Evolutionary conservation across 2,797 vertebrate genomes (phyloP).

Genomic region (Microhierax caerulescens): DNA sequence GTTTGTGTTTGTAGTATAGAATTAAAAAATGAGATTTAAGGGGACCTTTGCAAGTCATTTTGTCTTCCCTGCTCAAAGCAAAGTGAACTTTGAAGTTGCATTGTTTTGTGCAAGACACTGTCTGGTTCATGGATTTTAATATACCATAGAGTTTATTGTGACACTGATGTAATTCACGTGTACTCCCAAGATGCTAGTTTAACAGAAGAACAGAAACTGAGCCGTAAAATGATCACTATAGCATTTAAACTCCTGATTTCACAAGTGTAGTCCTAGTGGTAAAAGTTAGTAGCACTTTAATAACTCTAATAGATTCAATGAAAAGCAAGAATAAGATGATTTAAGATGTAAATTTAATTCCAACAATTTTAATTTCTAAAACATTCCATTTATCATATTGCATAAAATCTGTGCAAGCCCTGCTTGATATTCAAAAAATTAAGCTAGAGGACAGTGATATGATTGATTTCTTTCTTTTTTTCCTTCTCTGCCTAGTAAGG

Average conservation of each 20-base stretch:
- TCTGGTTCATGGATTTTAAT: neutral
- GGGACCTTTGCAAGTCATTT: neutral
- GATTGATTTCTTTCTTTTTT: neutral
- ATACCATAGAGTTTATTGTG: neutral
- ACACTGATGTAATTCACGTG: neutral
- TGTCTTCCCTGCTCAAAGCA: neutral
- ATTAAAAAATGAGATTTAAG: neutral
- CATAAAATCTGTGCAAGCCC: neutral
- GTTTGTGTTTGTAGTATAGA: neutral
- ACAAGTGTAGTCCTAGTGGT: neutral
- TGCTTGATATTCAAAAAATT: neutral
- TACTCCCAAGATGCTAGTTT: neutral
- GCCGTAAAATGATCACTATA: neutral
- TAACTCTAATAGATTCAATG: neutral
- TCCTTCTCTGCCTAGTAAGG: neutral
- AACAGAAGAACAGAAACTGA: neutral
- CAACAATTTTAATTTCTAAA: neutral
- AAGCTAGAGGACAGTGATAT: neutral
- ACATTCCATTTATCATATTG: neutral
- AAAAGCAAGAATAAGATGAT: neutral
- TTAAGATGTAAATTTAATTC: neutral
- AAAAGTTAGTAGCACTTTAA: neutral
- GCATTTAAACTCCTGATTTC: neutral
- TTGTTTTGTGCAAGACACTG: neutral
- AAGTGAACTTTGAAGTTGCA: rapidly evolving